These are phyloP conservation scores for Alloscopus bannaensis DNA, from an alignment of 2,888 invertebrate species.

Conservation along the genomic window DNA sequence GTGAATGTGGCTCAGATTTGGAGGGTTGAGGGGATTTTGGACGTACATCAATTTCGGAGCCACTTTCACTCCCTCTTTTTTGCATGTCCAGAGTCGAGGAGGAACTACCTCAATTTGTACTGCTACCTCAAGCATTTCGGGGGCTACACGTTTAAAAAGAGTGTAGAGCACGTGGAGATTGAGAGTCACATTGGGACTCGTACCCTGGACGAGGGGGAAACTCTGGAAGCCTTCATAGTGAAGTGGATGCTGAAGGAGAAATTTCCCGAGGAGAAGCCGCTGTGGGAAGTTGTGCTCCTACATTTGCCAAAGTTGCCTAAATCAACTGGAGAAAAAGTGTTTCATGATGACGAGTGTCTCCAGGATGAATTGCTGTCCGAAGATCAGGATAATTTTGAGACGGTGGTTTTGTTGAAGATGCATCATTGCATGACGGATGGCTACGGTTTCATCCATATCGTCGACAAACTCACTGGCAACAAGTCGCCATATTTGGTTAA, in stretches of 20 bases:
- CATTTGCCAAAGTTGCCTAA: slow-evolving; percentile 33
- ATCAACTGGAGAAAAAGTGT: slow-evolving; percentile 4
- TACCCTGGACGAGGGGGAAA: slow-evolving; percentile 13
- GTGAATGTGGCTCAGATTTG: slow-evolving; percentile 67
- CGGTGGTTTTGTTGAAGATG: slow-evolving; percentile 59
- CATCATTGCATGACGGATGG: slow-evolving; percentile 62
- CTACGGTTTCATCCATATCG: slow-evolving; percentile 63
- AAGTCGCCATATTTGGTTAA: slow-evolving; percentile 57
- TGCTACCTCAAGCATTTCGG: slow-evolving; percentile 63
- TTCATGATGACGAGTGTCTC: background rate
- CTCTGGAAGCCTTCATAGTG: slow-evolving; percentile 49
- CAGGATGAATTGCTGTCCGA: no score
- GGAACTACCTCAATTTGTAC: slow-evolving; percentile 59
- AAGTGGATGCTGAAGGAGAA: slow-evolving; percentile 44
- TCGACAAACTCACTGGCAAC: slow-evolving; percentile 64
- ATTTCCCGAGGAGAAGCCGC: slow-evolving; percentile 43
- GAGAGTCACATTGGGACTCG: slow-evolving; percentile 54
- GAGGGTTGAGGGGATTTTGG: slow-evolving; percentile 55
- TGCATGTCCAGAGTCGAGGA: slow-evolving; percentile 45
- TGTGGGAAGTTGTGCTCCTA: slow-evolving; percentile 61
- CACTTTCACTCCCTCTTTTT: slow-evolving; percentile 56
- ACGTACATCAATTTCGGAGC: slow-evolving; percentile 42
- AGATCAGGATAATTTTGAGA: slow-evolving; percentile 48
- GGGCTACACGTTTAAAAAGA: slow-evolving; percentile 63
- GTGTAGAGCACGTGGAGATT: slow-evolving; percentile 48